phyloP scores from a whole-genome alignment of 2,888 invertebrate genomes.

The Cataglyphis albicans region DNA sequence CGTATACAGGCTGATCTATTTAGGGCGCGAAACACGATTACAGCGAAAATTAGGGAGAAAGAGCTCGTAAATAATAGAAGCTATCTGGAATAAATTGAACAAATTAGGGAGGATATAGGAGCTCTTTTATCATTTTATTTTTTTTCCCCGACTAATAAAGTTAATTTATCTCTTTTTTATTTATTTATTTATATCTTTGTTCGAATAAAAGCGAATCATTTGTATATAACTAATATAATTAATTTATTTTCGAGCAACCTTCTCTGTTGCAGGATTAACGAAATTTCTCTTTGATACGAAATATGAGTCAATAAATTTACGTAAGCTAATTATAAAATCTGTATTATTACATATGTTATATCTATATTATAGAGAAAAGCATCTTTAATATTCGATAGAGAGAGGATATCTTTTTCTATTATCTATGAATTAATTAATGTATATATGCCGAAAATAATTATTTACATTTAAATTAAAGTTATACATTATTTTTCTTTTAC shows the following conservation, averaged over 20 bases:
- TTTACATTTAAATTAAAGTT: not conserved
- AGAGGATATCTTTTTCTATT: not conserved
- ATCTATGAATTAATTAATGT: not conserved
- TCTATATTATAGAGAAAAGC: too few relatives aligned
- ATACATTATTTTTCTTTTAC: not conserved
- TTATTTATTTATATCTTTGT: not conserved
- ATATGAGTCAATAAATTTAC: not conserved
- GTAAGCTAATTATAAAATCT: not conserved
- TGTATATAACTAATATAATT: not conserved
- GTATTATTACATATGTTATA: not conserved
- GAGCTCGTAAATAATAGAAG: slow-evolving; percentile 5
- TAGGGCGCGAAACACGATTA: slow-evolving; percentile 38
- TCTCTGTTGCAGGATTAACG: not conserved
- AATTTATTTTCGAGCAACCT: too few relatives aligned
- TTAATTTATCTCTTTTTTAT: not conserved
- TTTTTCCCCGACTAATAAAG: not conserved
- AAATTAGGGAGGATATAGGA: slow-evolving; percentile 22
- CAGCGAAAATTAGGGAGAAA: slow-evolving; percentile 31
- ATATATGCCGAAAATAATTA: not conserved
- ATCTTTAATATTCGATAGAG: not conserved
- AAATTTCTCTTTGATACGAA: not conserved
- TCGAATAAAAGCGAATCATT: not conserved
- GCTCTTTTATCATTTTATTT: not conserved
- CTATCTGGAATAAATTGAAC: slow-evolving; percentile 31
- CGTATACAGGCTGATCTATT: slow-evolving; percentile 37